Conservation (phyloP, 1,140 invertebrate species). For the Diorhabda sublineata region DNA sequence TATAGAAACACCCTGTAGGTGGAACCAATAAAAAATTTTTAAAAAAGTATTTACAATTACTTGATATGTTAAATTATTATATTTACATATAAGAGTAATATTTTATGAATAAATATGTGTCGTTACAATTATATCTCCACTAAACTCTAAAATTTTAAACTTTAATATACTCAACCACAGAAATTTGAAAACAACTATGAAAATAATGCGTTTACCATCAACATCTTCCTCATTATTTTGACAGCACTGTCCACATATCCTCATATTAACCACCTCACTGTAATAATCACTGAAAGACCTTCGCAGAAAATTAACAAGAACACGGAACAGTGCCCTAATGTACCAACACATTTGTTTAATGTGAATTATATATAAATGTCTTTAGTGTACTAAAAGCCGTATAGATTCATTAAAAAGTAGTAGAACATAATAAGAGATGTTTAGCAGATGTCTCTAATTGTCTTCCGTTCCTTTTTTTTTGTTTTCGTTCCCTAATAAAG, state of each 20-base stretch:
- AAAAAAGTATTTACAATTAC: no score
- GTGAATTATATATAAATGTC: not conserved
- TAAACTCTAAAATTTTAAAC: no score
- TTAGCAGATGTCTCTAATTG: not conserved
- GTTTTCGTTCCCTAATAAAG: not conserved
- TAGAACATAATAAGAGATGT: not conserved
- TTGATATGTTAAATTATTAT: no score
- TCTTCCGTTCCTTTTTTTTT: constrained; percentile 2
- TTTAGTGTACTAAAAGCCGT: not conserved
- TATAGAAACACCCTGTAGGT: no score
- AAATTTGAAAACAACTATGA: no score
- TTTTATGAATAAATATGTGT: no score
- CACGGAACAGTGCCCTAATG: not conserved
- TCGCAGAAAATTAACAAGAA: not conserved
- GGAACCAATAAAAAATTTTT: no score
- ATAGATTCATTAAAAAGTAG: not conserved
- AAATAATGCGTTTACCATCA: not conserved
- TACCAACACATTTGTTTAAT: not conserved
- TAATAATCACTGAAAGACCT: not conserved
- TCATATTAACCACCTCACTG: not conserved
- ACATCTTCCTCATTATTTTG: not conserved
- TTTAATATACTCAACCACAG: no score
- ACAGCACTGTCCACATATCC: not conserved
- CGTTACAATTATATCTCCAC: no score
- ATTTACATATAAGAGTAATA: no score